These are phyloP conservation scores for Habrosyne pyritoides DNA, from an alignment of 2,888 invertebrate genomes.

Conservation along the genomic window DNA sequence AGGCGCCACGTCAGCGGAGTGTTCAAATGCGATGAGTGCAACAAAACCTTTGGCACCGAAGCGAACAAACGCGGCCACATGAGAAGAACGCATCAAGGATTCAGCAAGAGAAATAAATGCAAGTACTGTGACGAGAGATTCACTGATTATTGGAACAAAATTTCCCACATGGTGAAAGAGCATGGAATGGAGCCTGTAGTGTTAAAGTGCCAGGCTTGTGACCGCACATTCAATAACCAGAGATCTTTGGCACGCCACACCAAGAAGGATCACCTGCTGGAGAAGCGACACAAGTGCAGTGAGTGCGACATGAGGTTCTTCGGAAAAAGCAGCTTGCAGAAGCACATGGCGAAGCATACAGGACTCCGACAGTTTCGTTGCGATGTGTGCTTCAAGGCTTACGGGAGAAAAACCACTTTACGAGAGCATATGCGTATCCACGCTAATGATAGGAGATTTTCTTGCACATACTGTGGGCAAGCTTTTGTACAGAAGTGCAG, in stretches of 20 bases:
- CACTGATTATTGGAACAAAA: constrained; percentile 55
- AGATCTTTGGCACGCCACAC: constrained; percentile 50
- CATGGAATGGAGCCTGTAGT: constrained; percentile 51
- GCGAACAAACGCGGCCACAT: constrained; percentile 33
- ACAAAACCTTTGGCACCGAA: constrained; percentile 44
- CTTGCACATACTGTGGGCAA: constrained; percentile 31
- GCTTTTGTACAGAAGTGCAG: constrained; percentile 57
- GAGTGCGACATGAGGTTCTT: constrained; percentile 70
- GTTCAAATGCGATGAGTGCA: constrained; percentile 54
- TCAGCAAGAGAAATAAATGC: constrained; percentile 48
- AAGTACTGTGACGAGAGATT: constrained; percentile 50
- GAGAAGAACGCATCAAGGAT: constrained; percentile 31
- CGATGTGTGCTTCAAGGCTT: constrained; percentile 57
- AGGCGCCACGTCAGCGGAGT: constrained; percentile 51
- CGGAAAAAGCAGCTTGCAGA: constrained; percentile 38
- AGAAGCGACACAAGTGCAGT: constrained; percentile 62
- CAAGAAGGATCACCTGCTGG: constrained; percentile 67
- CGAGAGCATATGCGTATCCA: constrained; percentile 56
- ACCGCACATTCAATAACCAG: constrained; percentile 52
- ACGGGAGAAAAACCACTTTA: constrained; percentile 50
- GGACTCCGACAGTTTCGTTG: constrained; percentile 54
- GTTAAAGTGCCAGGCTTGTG: constrained; percentile 59
- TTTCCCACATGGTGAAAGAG: constrained; percentile 54
- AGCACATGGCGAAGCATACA: constrained; percentile 60
- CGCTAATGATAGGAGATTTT: constrained; percentile 23